phyloP scores from a whole-genome alignment of 2,113 vertebrate genomes.

The Enhydra lutris region DNA sequence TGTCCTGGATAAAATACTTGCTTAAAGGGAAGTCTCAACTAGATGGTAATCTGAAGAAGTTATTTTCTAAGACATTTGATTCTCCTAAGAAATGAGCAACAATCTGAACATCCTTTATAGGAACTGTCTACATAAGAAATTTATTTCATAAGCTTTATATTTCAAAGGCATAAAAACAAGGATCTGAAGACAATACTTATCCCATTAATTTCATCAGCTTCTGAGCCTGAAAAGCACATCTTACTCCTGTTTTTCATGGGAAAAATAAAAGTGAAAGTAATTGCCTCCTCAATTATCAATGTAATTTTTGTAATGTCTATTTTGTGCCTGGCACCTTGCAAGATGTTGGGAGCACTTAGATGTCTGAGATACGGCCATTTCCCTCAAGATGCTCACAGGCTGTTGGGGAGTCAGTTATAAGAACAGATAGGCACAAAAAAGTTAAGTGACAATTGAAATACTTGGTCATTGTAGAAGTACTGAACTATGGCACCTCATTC shows the following conservation, averaged over 20 bases:
- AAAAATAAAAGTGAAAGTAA: background rate
- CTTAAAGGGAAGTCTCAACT: background rate
- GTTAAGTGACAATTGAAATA: background rate
- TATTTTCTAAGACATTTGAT: background rate
- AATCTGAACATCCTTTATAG: background rate
- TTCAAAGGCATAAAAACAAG: background rate
- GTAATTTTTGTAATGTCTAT: background rate
- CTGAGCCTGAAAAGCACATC: background rate
- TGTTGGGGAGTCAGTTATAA: background rate
- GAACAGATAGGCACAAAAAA: background rate
- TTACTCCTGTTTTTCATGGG: background rate
- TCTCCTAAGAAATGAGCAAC: background rate
- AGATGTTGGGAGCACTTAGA: background rate
- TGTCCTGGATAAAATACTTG: background rate
- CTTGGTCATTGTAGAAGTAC: background rate
- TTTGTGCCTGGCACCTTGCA: background rate
- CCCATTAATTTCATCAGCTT: background rate
- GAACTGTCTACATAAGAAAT: background rate
- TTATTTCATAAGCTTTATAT: background rate
- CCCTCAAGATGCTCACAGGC: background rate
- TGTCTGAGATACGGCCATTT: background rate
- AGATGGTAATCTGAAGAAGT: background rate
- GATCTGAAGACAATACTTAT: background rate
- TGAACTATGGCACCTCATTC: background rate
- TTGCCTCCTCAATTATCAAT: background rate